Conservation (phyloP, 1,140 invertebrate species). For the Drosophila chauvacae region DNA sequence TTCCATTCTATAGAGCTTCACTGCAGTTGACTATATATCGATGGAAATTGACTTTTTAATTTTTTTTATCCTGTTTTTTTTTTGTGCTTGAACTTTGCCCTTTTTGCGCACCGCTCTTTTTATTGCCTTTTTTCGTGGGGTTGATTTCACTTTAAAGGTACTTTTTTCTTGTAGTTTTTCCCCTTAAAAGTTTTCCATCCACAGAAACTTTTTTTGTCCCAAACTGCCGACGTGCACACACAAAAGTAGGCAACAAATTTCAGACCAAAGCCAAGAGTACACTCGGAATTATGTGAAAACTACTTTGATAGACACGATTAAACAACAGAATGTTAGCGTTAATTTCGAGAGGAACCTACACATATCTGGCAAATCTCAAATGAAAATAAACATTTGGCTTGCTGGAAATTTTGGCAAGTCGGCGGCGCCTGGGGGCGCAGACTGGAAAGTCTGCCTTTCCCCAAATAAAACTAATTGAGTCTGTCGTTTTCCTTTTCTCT, state of each 20-base stretch:
- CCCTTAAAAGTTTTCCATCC: constrained; percentile 15
- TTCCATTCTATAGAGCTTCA: constrained; percentile 19
- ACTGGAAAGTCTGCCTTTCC: constrained; percentile 13
- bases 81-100: constrained; percentile 21
- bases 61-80: not conserved
- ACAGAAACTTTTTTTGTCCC: constrained; percentile 18
- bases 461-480: constrained; percentile 74
- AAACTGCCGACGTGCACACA: constrained; percentile 14
- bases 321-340: constrained; percentile 54
- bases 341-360: constrained; percentile 36
- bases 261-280: constrained; percentile 10
- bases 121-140: constrained; percentile 10
- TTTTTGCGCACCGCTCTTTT: constrained; percentile 16
- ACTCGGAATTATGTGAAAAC: constrained; percentile 53
- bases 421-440: not conserved
- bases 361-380: constrained; percentile 43
- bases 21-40: constrained; percentile 27
- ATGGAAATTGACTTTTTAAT: constrained; percentile 26
- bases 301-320: constrained; percentile 51
- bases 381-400: constrained; percentile 51
- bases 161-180: constrained; percentile 3
- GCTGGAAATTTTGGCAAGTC: not conserved
- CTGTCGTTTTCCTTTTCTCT: constrained; percentile 11
- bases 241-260: constrained; percentile 43
- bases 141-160: constrained; percentile 32